phyloP scores from a whole-genome alignment of 2,797 vertebrate genomes.

The Hippopotamyrus pictus region DNA sequence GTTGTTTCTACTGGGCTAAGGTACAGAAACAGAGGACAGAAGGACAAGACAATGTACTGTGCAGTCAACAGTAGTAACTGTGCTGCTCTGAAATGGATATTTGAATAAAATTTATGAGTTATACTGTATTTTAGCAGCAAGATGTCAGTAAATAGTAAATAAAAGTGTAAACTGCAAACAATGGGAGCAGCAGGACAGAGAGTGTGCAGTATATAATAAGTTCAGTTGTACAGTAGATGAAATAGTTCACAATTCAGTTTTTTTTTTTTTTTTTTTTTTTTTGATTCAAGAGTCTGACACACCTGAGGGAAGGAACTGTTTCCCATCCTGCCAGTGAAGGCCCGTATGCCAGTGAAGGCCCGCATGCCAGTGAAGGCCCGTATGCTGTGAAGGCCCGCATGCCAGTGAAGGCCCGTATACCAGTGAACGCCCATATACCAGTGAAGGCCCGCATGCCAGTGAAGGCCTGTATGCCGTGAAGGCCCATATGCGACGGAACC shows the following conservation, averaged over 20 bases:
- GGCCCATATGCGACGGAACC: too few relatives aligned
- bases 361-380: neutral
- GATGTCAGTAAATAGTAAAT: neutral
- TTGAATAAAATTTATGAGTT: neutral
- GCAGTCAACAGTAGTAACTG: neutral
- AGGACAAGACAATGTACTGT: neutral
- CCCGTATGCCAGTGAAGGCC: neutral
- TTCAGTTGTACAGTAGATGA: neutral
- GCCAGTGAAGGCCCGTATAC: neutral
- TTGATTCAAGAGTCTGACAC: neutral
- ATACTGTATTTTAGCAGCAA: neutral
- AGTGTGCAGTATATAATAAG: neutral
- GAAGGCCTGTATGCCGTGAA: too few relatives aligned
- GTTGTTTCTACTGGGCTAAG: neutral
- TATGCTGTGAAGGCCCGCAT: neutral
- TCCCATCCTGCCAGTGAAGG: neutral
- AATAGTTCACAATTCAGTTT: neutral
- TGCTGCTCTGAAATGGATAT: neutral
- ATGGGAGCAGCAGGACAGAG: neutral
- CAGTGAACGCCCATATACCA: neutral
- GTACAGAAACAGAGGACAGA: neutral
- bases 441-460: too few relatives aligned
- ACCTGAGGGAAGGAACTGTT: neutral
- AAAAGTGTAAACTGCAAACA: neutral
- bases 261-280: too few relatives aligned